These are phyloP conservation scores for Hoplodrina blanda DNA, from an alignment of 2,888 invertebrate species.

Conservation along the genomic window DNA sequence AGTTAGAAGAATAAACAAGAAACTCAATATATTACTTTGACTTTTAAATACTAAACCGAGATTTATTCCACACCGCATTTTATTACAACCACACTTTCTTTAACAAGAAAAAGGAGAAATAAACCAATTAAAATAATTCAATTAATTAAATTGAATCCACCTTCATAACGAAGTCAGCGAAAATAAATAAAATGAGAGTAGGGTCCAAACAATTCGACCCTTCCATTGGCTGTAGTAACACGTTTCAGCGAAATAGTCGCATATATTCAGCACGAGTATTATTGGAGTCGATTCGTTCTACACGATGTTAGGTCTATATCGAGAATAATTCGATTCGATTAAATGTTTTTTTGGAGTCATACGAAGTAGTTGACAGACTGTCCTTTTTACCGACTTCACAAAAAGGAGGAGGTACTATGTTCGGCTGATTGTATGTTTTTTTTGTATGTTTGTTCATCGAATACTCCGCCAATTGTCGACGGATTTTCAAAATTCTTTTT, in stretches of 20 bases:
- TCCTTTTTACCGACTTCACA: too few species aligned
- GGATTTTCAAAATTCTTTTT: too few species aligned
- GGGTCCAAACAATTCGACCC: conserved; percentile 34
- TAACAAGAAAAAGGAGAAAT: background rate
- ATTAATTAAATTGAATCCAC: conserved; percentile 40
- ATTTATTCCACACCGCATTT: too few species aligned
- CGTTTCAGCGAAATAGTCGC: conserved; percentile 40
- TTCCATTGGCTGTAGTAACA: conserved; percentile 23
- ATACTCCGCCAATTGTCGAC: too few species aligned
- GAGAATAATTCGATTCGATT: conserved; percentile 16
- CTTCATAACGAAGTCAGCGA: conserved; percentile 31
- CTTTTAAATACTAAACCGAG: too few species aligned
- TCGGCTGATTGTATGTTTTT: too few species aligned
- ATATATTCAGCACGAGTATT: conserved; percentile 26
- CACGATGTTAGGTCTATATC: conserved; percentile 7
- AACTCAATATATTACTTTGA: too few species aligned
- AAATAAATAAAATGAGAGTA: conserved; percentile 45
- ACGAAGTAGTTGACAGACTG: background rate
- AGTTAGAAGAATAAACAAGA: too few species aligned
- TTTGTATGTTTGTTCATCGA: too few species aligned
- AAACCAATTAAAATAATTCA: conserved; percentile 18
- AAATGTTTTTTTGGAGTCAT: background rate
- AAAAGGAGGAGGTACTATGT: too few species aligned
- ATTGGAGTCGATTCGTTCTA: conserved; percentile 41
- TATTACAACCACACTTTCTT: too few species aligned